Conservation (phyloP, 2,797 vertebrate species). For the Tinamus major region DNA sequence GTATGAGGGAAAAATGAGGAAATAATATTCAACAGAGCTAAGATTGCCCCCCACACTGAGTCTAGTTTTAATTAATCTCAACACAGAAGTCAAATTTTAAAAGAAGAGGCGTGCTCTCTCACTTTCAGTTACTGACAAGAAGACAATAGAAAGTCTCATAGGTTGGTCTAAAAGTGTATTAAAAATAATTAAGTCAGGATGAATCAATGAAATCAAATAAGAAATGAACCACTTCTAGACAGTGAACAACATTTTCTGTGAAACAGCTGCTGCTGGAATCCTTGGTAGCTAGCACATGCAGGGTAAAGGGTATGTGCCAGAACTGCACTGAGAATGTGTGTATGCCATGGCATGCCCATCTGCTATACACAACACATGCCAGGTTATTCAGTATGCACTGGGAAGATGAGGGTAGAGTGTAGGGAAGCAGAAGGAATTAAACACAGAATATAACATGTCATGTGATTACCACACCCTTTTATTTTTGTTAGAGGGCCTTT, state of each 20-base stretch:
- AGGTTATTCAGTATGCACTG: not conserved
- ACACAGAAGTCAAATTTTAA: not conserved
- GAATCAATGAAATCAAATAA: no score
- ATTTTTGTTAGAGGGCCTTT: not conserved
- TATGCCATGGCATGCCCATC: slow-evolving; percentile 38
- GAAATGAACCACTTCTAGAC: not conserved
- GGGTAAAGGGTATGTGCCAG: slow-evolving; percentile 29
- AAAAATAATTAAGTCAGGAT: no score
- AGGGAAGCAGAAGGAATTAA: not conserved
- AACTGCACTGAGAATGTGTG: slow-evolving; percentile 30
- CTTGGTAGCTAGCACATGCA: slow-evolving; percentile 48
- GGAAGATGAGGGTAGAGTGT: not conserved
- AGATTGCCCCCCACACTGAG: not conserved
- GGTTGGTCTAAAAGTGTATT: not conserved
- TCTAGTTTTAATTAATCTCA: not conserved
- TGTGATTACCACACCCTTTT: fast-evolving
- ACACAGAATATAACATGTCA: not conserved
- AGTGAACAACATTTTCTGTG: not conserved
- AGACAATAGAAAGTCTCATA: not conserved
- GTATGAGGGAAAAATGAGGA: not conserved
- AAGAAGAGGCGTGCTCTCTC: not conserved
- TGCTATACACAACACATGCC: slow-evolving; percentile 31
- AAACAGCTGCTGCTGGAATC: slow-evolving; percentile 40
- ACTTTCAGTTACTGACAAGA: not conserved
- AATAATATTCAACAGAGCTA: not conserved